A percentile compares a stretch with the other conserved stretches of the same genome.
phyloP scores from a whole-genome alignment of 1,140 invertebrate species.

The Caenorhabditis brenneri region DNA sequence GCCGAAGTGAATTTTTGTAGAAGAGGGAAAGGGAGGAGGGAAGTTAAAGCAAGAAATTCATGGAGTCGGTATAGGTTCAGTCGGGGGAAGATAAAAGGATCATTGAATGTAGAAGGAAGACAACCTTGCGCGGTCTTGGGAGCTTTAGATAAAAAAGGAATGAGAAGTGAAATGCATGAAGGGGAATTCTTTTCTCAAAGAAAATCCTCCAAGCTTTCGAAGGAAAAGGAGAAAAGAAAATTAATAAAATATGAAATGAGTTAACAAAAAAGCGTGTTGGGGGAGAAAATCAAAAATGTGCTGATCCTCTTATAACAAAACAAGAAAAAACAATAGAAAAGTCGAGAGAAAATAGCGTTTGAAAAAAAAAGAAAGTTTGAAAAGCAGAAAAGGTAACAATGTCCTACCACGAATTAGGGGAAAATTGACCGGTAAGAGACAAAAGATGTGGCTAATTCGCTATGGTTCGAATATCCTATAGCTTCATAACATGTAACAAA shows the following conservation, averaged over 20 bases:
- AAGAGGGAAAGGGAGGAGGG: not conserved
- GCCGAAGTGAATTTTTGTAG: conserved; percentile 13
- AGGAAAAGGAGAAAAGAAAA: not conserved
- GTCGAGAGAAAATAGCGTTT: not conserved
- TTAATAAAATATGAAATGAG: conserved; percentile 38
- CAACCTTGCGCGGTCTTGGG: not conserved
- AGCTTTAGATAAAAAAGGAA: not conserved
- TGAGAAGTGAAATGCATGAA: not conserved
- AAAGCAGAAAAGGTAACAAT: conserved; percentile 26
- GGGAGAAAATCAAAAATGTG: not conserved
- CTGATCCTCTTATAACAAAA: conserved; percentile 12
- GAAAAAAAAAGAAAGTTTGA: no score
- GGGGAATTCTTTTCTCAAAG: not conserved
- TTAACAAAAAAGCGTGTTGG: conserved; percentile 2
- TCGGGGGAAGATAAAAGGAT: not conserved
- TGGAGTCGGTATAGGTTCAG: not conserved
- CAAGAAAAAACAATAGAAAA: not conserved
- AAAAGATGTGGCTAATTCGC: conserved; percentile 27
- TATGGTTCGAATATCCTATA: not conserved
- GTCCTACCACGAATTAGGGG: conserved; percentile 18
- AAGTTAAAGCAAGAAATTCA: not conserved
- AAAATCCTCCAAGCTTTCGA: not conserved
- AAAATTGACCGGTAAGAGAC: conserved; percentile 19
- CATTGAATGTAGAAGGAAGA: not conserved
- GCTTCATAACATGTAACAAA: conserved; percentile 26